A percentile compares a stretch with the other conserved stretches of the same genome.
These are phyloP conservation scores for Furcula furcula DNA, from an alignment of 2,888 invertebrate species.

Conservation along the genomic window DNA sequence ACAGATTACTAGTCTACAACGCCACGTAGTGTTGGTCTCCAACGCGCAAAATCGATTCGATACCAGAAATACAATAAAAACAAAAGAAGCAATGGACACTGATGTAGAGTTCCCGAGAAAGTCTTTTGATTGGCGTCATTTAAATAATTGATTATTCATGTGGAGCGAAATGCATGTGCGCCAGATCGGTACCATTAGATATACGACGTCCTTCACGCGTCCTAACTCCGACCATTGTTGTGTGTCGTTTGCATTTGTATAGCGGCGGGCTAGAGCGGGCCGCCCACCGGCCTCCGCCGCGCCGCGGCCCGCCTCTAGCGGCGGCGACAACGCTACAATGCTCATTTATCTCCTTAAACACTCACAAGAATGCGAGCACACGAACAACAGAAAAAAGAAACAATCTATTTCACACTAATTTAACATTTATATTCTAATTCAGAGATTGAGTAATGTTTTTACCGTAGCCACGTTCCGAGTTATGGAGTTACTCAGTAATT, in stretches of 20 bases:
- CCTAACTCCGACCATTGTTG: conserved; percentile 79
- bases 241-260: conserved; percentile 76
- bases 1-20: conserved; percentile 73
- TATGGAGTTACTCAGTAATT: conserved; percentile 51
- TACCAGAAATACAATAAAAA: conserved; percentile 24
- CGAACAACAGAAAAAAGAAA: conserved; percentile 34
- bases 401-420: conserved; percentile 47
- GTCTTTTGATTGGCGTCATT: conserved; percentile 70
- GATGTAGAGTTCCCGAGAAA: conserved; percentile 56
- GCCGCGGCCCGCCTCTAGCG: conserved; percentile 52
- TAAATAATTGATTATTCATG: conserved; percentile 81
- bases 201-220: conserved; percentile 79
- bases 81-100: conserved; percentile 45
- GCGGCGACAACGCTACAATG: conserved; percentile 19
- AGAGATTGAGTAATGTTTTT: conserved; percentile 50
- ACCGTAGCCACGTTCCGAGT: conserved; percentile 46
- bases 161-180: conserved; percentile 71
- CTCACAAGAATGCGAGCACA: conserved; percentile 20
- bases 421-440: conserved; percentile 43
- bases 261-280: conserved; percentile 58
- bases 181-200: conserved; percentile 73
- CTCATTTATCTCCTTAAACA: conserved; percentile 17
- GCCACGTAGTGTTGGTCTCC: conserved; percentile 60
- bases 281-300: conserved; percentile 65
- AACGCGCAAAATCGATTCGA: conserved; percentile 35